Conservation (phyloP, 2,113 vertebrate genomes). For the Sclerurus mexicanus region DNA sequence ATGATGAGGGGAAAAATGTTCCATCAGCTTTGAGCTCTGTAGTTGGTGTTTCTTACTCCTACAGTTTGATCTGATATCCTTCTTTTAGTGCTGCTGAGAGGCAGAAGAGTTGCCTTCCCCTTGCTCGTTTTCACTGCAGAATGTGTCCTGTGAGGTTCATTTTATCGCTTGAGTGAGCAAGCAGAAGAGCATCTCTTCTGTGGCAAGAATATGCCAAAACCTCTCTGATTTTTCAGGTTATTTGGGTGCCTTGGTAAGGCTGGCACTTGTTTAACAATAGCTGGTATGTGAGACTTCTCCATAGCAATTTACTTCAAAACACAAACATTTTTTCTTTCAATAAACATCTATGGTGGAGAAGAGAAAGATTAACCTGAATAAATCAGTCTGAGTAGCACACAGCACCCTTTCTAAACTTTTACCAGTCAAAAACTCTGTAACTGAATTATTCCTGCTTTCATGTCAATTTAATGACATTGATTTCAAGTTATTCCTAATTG, state of each 20-base stretch:
- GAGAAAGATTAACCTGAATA: neutral
- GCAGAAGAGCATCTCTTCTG: neutral
- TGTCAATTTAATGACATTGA: neutral
- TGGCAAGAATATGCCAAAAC: neutral
- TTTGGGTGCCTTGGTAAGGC: neutral
- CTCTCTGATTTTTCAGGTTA: neutral
- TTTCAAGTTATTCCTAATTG: neutral
- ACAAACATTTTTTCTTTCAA: neutral
- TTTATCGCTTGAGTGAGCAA: neutral
- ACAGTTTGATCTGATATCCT: neutral
- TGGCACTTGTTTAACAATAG: neutral
- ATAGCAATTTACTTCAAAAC: neutral
- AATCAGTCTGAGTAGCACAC: neutral
- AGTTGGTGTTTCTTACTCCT: neutral
- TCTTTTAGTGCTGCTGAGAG: neutral
- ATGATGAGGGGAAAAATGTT: neutral
- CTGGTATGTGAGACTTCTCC: neutral
- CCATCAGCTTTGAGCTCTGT: neutral
- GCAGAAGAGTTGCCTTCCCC: neutral
- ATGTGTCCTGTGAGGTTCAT: accelerated
- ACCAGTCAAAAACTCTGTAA: neutral
- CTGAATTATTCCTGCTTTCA: neutral
- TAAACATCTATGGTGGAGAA: neutral
- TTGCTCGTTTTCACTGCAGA: neutral
- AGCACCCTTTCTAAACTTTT: neutral